Evolutionary conservation across 2,113 vertebrate species (phyloP), one percentile per base, ranked within the genome.

Genomic region (Drymodes brunneopygia): DNA sequence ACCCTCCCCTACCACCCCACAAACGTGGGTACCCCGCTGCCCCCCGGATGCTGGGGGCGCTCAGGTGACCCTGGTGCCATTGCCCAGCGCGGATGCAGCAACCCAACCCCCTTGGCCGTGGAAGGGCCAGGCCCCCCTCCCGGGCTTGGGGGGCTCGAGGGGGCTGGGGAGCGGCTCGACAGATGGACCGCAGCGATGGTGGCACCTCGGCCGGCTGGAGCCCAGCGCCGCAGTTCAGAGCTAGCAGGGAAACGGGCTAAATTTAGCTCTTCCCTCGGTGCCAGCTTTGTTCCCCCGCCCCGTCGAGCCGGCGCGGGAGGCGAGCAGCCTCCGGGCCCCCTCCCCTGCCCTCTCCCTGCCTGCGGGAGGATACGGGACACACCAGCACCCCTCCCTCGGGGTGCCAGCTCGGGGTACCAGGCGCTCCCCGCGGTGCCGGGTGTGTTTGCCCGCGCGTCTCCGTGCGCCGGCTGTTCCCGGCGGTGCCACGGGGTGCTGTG

Each of bases 251-350:
- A 95, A 94, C 35, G 17, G 88, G 92, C 96, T 97, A 96, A 97
- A 96, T 96, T 97, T 96, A 97, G 95, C 94, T 22, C 92, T 91
- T 90, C 57, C 95, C 88, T 96, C 92, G 91, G 94, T 96, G 95
- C 95, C 97, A 97, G 95, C 95, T 97, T 96, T 96, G 96, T 95
- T 91, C 89, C 95, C 87, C 95, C 91, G 83, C 96, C 94, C 91
- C 90, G 65, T 57, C 69, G 93, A 88, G 91, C 71, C 88, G 45
- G 90, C 85, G 84, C 65, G 18, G 92, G 82, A 94, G 86, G 73
- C 69, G 31, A 86, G 85, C 81, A 70, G 94, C 79, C 82, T 3
- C 70, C 62, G 28, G 74, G 91, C 82, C 91, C 94, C 81, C 84
- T 77, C 40, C 84, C 40, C 90, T 86, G 84, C 84, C 88, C 90